These are phyloP conservation scores for Xiphydria camelus DNA, from an alignment of 2,888 invertebrate species.

Conservation along the genomic window DNA sequence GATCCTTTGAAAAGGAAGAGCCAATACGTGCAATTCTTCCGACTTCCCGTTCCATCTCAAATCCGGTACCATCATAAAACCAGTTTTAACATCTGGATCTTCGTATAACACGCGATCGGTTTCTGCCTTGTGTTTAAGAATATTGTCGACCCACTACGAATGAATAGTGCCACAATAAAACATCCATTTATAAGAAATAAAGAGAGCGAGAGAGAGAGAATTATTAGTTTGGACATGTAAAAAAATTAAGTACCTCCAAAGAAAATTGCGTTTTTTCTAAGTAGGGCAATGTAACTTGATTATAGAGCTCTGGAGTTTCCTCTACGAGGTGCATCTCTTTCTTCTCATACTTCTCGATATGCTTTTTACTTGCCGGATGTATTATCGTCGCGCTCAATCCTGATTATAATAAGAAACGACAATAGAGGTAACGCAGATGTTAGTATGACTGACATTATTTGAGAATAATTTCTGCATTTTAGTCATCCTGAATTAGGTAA, in stretches of 20 bases:
- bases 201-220: no score
- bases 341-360: conserved; percentile 82
- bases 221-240: background rate
- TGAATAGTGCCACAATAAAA: background rate
- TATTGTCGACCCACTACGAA: conserved; percentile 93
- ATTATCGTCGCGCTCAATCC: conserved; percentile 89
- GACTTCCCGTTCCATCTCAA: conserved; percentile 91
- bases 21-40: conserved; percentile 83
- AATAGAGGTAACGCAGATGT: no score
- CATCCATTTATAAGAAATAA: no score
- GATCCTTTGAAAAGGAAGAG: conserved; percentile 75
- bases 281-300: conserved; percentile 76
- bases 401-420: conserved; percentile 32
- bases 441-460: no score
- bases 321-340: conserved; percentile 76
- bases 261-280: conserved; percentile 75
- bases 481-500: no score
- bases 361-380: conserved; percentile 91
- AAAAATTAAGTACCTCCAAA: conserved; percentile 66
- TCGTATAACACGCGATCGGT: conserved; percentile 84
- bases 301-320: conserved; percentile 84
- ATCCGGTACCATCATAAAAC: conserved; percentile 91
- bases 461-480: no score
- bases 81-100: conserved; percentile 74
- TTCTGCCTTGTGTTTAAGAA: conserved; percentile 89